A percentile compares a stretch with the other conserved stretches of the same genome.
Evolutionary conservation across 2,888 invertebrate genomes (phyloP).

Genomic region (Erynnis tages): DNA sequence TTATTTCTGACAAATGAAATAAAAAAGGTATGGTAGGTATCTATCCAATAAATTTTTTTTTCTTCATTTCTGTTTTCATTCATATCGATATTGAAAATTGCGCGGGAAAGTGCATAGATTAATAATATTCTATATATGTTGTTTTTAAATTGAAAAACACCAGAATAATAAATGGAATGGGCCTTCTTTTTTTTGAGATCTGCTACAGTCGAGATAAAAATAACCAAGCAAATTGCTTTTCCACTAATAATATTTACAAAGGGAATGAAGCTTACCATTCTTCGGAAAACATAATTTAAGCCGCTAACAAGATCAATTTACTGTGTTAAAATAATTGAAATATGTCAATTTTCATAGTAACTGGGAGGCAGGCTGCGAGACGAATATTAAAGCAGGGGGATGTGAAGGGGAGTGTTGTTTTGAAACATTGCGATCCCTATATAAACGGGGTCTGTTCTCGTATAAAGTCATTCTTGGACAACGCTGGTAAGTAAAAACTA

Average conservation of each 20-base stretch:
- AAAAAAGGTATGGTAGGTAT: too few relatives aligned
- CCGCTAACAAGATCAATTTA: slow-evolving; percentile 55
- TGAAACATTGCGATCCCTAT: slow-evolving; percentile 49
- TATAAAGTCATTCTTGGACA: slow-evolving; percentile 44
- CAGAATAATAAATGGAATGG: too few relatives aligned
- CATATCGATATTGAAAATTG: too few relatives aligned
- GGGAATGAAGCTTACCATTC: slow-evolving; percentile 13
- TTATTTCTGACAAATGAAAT: too few relatives aligned
- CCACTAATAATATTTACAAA: slow-evolving; percentile 22
- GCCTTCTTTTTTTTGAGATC: too few relatives aligned
- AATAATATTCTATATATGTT: too few relatives aligned
- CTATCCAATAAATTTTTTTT: too few relatives aligned
- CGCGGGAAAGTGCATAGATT: too few relatives aligned
- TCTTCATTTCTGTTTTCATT: too few relatives aligned
- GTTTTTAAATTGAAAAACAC: too few relatives aligned
- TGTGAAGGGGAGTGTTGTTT: slow-evolving; percentile 61
- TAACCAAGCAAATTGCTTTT: slow-evolving; percentile 21
- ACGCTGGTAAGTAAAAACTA: slow-evolving; percentile 30
- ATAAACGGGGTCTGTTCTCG: slow-evolving; percentile 49
- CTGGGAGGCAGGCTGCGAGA: slow-evolving; percentile 54
- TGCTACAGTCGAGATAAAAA: slow-evolving; percentile 20
- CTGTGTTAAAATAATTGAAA: slow-evolving; percentile 62
- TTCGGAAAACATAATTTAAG: slow-evolving; percentile 31
- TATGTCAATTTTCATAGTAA: slow-evolving; percentile 68
- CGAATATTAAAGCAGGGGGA: slow-evolving; percentile 79